These are phyloP conservation scores for Cairina moschata DNA, from an alignment of 2,113 vertebrate species.

Conservation along the genomic window DNA sequence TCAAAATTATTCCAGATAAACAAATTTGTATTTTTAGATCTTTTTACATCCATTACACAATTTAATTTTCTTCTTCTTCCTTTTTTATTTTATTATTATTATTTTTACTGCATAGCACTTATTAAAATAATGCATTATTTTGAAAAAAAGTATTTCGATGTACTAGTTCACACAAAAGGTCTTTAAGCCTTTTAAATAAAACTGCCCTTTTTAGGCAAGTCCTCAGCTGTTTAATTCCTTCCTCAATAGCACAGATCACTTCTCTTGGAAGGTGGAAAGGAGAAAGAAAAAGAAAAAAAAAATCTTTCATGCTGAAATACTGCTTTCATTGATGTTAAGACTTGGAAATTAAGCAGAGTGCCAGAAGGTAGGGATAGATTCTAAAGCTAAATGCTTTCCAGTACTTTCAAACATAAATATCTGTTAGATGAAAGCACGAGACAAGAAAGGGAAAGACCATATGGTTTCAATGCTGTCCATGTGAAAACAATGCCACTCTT, in stretches of 20 bases:
- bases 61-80: too few relatives aligned
- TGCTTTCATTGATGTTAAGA: constrained; percentile 56
- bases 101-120: background rate
- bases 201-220: background rate
- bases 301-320: background rate
- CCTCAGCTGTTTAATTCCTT: background rate
- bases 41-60: background rate
- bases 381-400: constrained; percentile 69
- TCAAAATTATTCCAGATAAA: background rate
- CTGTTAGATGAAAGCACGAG: constrained; percentile 71
- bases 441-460: constrained; percentile 68
- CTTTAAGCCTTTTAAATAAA: background rate
- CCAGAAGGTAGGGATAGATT: constrained; percentile 70
- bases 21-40: background rate
- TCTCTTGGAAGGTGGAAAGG: constrained; percentile 26
- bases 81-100: background rate
- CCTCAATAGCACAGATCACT: background rate
- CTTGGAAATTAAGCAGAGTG: constrained; percentile 64
- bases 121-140: background rate
- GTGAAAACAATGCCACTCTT: constrained; percentile 70
- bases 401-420: constrained; percentile 73
- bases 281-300: background rate
- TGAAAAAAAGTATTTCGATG: background rate
- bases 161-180: background rate
- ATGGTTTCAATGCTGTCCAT: constrained; percentile 69